Percentiles rank a stretch among this genome's conserved stretches.
Evolutionary conservation across 2,113 vertebrate species (phyloP).

Genomic region (Gallinago media): DNA sequence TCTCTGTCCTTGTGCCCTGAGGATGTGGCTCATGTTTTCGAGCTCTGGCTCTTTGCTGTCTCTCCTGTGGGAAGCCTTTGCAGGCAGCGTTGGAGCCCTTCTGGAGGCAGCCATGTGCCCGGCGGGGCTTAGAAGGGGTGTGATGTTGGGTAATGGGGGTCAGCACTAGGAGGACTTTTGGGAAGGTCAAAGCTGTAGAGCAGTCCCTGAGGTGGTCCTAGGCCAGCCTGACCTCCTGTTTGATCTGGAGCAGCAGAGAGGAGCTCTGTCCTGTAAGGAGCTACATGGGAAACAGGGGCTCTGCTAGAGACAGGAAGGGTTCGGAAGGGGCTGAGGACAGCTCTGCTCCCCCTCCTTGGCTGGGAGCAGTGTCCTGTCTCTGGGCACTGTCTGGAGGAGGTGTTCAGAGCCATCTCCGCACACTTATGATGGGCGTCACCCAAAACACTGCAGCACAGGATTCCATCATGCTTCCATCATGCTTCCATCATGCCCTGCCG

Average conservation of each 20-base stretch:
- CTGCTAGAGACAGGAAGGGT: background rate
- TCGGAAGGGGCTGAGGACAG: fast-evolving
- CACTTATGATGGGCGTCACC: background rate
- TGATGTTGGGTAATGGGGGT: background rate
- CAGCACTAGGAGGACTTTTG: background rate
- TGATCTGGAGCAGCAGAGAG: background rate
- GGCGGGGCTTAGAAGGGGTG: background rate
- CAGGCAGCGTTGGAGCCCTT: background rate
- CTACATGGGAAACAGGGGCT: background rate
- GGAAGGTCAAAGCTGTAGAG: background rate
- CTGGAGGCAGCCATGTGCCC: background rate
- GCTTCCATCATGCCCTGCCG: fast-evolving
- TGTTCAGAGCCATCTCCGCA: background rate
- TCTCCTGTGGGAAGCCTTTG: background rate
- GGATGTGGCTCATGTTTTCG: background rate
- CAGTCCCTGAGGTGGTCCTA: background rate
- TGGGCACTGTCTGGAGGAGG: background rate
- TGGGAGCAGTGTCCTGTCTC: background rate
- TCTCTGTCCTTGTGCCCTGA: background rate
- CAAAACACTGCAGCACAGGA: fast-evolving
- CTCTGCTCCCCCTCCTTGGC: background rate
- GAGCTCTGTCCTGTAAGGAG: background rate
- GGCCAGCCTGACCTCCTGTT: background rate
- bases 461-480: background rate
- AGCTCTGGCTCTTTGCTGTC: background rate